Evolutionary conservation across 2,888 invertebrate species (phyloP), one percentile per base, ranked within the genome.

Genomic region (Drosophila nr. perissopoda): DNA sequence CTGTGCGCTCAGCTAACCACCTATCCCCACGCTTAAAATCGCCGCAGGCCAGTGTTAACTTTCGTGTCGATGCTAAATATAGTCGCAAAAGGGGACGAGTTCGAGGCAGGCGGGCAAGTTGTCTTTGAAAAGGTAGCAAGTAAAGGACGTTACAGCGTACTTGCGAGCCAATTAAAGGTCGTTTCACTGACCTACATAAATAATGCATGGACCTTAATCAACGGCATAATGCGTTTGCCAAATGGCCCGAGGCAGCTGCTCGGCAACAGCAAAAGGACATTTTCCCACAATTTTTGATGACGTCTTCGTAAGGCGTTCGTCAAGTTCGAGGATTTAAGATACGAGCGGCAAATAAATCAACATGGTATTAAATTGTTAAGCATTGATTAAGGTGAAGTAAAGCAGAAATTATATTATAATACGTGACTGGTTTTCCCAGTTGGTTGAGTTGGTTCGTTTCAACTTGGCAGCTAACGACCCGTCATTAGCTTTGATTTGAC

Each of bases 151-250:
- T 77, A 73, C 71, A 60, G 73, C 70, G 73, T 63, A 78, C 71
- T 85, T 85, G 73, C 65, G 69, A 80, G 80, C 83, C 88, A 86
- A 86, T 86, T 87, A 86, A 85, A 85, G 85, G 81, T 85, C 85
- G 74, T 83, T 81, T 79, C 68, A 72, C 78, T 81, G 83, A 81
- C 85, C 85, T 83, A 87, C 85, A 85, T 87, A 83, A 86, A 86
- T 87, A 85, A 87, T 86, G 83, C 83, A 86, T 83, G 70, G 83
- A 81, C 85, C 79, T 76, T 86, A 86, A 86, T 86, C 85, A 87
- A 81, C 77, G 77, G 73, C 87, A 78, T 69, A 83, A 77, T 83
- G 81, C 73, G 71, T 74, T 79, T 73, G 79, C 79, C 77, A 77
- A 87, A 87, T 81, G 81, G 83, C 87, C 69, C 52, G 48, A 31